Conservation (phyloP, 2,113 vertebrate genomes). For the Pachypanchax playfairii region DNA sequence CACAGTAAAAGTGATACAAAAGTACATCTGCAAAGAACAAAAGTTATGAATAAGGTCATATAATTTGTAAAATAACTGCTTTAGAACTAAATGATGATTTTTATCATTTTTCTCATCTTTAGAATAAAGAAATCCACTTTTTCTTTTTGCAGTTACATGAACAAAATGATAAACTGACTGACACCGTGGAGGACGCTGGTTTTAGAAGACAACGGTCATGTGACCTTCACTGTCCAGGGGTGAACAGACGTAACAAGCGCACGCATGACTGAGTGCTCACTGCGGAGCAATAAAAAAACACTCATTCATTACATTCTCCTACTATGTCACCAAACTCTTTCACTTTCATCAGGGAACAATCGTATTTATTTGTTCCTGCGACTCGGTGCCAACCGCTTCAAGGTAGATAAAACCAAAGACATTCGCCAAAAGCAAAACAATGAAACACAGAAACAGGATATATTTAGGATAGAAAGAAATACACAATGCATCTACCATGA, state of each 20-base stretch:
- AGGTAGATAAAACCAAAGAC: background rate
- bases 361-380: background rate
- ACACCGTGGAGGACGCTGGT: background rate
- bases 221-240: background rate
- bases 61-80: too few relatives aligned
- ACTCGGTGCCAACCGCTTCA: background rate
- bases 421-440: background rate
- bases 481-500: constrained; percentile 4
- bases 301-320: constrained; percentile 28
- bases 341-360: background rate
- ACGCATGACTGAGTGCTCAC: constrained; percentile 6
- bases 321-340: constrained; percentile 4
- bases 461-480: background rate
- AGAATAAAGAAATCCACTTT: background rate
- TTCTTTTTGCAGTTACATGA: background rate
- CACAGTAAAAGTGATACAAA: too few relatives aligned
- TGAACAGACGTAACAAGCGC: background rate
- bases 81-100: too few relatives aligned
- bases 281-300: constrained; percentile 3
- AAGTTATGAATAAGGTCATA: too few relatives aligned
- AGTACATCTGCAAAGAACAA: too few relatives aligned
- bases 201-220: constrained; percentile 4
- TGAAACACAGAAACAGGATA: background rate
- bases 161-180: background rate
- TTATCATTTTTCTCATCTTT: background rate